Percentiles rank a stretch among this genome's conserved stretches.
Evolutionary conservation across 2,888 invertebrate genomes (phyloP).

Genomic region (Cataglyphis albicans): DNA sequence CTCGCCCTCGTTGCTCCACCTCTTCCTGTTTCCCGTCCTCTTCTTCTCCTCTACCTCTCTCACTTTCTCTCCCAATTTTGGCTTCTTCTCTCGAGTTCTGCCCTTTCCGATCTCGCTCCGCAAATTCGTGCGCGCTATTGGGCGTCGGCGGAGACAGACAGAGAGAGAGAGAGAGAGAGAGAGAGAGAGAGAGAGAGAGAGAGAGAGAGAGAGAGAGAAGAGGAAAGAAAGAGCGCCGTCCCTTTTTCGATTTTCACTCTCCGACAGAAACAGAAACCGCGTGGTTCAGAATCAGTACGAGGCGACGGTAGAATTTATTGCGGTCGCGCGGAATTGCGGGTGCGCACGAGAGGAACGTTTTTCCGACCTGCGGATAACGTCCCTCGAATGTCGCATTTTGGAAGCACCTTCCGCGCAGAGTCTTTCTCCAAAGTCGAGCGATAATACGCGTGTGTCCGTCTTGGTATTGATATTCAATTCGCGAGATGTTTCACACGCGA

Average conservation of each 20-base stretch:
- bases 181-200: slow-evolving; percentile 19
- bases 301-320: slow-evolving; percentile 51
- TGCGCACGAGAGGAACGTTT: slow-evolving; percentile 32
- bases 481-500: not conserved
- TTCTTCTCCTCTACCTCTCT: slow-evolving; percentile 42
- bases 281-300: slow-evolving; percentile 32
- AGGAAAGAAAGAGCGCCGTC: slow-evolving; percentile 3
- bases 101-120: slow-evolving; percentile 68
- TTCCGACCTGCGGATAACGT: slow-evolving; percentile 27
- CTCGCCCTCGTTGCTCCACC: slow-evolving; percentile 34
- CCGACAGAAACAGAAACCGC: slow-evolving; percentile 35
- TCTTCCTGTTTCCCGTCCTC: slow-evolving; percentile 54
- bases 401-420: not conserved
- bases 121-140: slow-evolving; percentile 64
- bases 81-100: slow-evolving; percentile 41
- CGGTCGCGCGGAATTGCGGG: slow-evolving; percentile 30
- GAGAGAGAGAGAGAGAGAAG: slow-evolving; percentile 6
- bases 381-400: slow-evolving; percentile 5
- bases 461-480: not conserved
- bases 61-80: not conserved
- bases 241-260: slow-evolving; percentile 39
- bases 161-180: not conserved
- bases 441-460: not conserved
- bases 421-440: not conserved
- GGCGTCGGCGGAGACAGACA: slow-evolving; percentile 49